Conservation (phyloP, 2,113 vertebrate species). For the Chaetura pelagica region DNA sequence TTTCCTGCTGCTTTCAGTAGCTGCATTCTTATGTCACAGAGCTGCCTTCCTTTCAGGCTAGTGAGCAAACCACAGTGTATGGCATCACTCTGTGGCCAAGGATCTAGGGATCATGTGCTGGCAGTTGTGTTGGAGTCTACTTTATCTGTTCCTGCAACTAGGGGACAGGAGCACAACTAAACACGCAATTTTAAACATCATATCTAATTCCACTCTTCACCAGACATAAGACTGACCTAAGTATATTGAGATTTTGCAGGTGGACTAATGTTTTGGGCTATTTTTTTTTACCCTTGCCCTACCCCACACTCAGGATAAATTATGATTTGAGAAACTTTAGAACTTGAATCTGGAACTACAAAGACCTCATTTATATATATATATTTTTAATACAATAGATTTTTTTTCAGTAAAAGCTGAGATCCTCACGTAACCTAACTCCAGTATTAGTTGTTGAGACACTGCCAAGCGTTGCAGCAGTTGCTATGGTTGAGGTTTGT, state of each 20-base stretch:
- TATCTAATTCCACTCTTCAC: neutral
- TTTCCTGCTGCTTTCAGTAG: neutral
- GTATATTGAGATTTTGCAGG: neutral
- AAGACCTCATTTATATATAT: neutral
- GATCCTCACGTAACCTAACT: neutral
- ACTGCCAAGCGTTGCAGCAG: neutral
- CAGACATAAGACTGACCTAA: neutral
- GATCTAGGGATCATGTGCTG: neutral
- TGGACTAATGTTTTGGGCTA: neutral
- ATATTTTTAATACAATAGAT: neutral
- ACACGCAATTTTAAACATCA: neutral
- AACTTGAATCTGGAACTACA: neutral
- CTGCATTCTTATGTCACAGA: neutral
- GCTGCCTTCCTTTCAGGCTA: neutral
- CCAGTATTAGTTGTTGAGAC: neutral
- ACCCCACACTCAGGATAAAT: neutral
- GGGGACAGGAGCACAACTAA: neutral
- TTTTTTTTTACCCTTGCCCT: neutral
- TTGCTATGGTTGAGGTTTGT: neutral
- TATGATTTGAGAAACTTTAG: neutral
- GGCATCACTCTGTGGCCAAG: neutral
- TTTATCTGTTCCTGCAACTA: neutral
- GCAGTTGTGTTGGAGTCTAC: neutral
- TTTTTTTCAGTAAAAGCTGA: neutral
- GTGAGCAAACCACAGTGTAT: neutral